Evolutionary conservation across 1,140 invertebrate species (phyloP).

Genomic region (Pseudomyrmex cubaensis): DNA sequence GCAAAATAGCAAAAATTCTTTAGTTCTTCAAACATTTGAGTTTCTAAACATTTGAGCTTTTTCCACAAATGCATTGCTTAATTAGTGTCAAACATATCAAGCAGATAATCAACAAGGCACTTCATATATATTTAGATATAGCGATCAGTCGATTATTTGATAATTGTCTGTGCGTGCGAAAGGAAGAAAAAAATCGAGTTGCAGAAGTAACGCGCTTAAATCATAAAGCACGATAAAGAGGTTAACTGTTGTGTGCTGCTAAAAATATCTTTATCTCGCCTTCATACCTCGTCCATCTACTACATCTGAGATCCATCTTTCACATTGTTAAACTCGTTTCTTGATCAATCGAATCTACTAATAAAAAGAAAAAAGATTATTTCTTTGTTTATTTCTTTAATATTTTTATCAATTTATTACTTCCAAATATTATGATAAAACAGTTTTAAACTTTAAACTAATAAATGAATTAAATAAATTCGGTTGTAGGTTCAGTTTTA

Average conservation of each 20-base stretch:
- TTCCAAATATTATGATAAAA: no score
- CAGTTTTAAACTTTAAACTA: no score
- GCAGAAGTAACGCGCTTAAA: constrained; percentile 21
- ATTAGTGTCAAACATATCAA: background rate
- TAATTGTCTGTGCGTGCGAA: constrained; percentile 1
- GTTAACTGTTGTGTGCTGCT: constrained; percentile 59
- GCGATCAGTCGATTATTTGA: constrained; percentile 11
- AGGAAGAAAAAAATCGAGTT: constrained; percentile 49
- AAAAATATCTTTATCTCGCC: constrained; percentile 52
- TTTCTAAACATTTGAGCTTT: no score
- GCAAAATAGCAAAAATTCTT: no score
- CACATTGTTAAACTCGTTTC: background rate
- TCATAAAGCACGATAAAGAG: constrained; percentile 62
- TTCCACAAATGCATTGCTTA: no score
- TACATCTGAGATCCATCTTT: constrained; percentile 22
- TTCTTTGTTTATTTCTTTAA: no score
- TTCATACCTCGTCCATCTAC: constrained; percentile 13
- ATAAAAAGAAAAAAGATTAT: no score
- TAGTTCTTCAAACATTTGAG: no score
- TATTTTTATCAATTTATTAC: no score
- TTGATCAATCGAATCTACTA: background rate
- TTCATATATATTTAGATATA: background rate
- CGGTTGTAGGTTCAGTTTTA: no score
- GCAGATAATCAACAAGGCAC: constrained; percentile 1
- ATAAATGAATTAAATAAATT: no score